phyloP scores from a whole-genome alignment of 2,888 invertebrate species.

The Melipona bicolor region DNA sequence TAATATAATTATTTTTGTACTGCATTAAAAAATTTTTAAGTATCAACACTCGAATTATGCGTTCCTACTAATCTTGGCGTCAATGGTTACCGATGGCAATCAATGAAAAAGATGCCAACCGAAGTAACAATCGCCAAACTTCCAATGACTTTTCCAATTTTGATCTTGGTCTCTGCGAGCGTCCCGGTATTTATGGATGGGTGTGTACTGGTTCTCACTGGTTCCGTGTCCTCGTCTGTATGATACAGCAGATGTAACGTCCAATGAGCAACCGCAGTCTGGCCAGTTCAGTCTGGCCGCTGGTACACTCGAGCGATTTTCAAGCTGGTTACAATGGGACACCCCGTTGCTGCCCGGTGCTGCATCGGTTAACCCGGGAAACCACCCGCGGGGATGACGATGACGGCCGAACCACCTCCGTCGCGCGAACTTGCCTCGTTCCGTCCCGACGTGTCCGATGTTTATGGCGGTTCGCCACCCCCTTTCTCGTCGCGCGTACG shows the following conservation, averaged over 20 bases:
- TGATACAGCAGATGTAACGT: constrained; percentile 65
- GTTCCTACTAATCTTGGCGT: too few species aligned
- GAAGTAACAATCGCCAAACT: neutral
- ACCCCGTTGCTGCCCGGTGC: constrained; percentile 66
- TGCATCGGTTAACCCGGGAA: constrained; percentile 72
- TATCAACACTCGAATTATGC: too few species aligned
- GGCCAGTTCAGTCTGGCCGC: constrained; percentile 45
- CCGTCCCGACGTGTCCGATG: constrained; percentile 11
- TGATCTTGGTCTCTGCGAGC: neutral
- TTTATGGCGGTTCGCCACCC: constrained; percentile 13
- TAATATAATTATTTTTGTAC: too few species aligned
- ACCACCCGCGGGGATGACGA: constrained; percentile 58
- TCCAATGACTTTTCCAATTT: neutral
- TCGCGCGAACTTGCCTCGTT: constrained; percentile 6
- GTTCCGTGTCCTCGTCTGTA: constrained; percentile 18
- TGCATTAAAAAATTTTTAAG: too few species aligned
- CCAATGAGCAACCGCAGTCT: constrained; percentile 61
- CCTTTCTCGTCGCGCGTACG: constrained; percentile 1
- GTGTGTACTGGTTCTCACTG: neutral
- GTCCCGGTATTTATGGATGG: neutral
- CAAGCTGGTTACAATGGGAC: constrained; percentile 73
- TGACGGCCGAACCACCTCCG: constrained; percentile 35
- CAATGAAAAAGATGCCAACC: neutral
- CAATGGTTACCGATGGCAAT: too few species aligned
- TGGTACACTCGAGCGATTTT: constrained; percentile 70